Conservation (phyloP, 1,140 invertebrate species). For the Stratiolaelaps scimitus region DNA sequence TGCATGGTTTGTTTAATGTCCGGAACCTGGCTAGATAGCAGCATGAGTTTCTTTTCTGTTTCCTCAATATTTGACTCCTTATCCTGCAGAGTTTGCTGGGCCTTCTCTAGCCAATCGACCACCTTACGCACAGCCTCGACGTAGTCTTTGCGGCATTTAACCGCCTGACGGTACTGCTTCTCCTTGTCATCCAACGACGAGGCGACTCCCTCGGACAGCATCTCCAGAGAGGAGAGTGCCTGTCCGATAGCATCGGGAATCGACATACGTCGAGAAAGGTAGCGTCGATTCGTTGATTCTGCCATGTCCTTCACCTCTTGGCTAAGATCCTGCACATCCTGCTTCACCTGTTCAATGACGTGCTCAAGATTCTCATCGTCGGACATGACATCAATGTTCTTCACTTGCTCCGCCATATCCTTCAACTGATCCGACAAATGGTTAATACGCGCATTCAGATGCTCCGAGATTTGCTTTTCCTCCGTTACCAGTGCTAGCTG, state of each 20-base stretch:
- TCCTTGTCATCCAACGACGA: conserved; percentile 71
- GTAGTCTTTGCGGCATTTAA: conserved; percentile 64
- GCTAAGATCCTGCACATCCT: conserved; percentile 33
- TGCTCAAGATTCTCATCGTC: conserved; percentile 25
- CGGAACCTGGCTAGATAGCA: conserved; percentile 59
- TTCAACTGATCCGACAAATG: conserved; percentile 39
- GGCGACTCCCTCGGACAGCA: conserved; percentile 60
- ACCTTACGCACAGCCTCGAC: conserved; percentile 61
- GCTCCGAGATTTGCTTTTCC: conserved; percentile 49
- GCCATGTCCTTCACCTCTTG: conserved; percentile 44
- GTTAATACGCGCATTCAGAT: conserved; percentile 48
- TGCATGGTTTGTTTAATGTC: conserved; percentile 61
- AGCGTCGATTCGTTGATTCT: conserved; percentile 52
- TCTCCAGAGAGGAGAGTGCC: conserved; percentile 40
- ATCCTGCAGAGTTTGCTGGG: conserved; percentile 67
- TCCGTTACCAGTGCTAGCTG: conserved; percentile 41
- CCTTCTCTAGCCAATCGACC: conserved; percentile 63
- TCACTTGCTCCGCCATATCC: conserved; percentile 32
- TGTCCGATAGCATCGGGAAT: conserved; percentile 55
- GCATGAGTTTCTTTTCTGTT: conserved; percentile 58
- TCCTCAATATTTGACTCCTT: conserved; percentile 56
- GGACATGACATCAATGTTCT: conserved; percentile 31
- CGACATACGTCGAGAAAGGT: conserved; percentile 53
- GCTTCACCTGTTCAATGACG: conserved; percentile 31
- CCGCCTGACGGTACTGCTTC: conserved; percentile 64